A percentile compares a stretch with the other conserved stretches of the same genome.
Evolutionary conservation across 2,888 invertebrate species (phyloP).

Genomic region (Biston stratarius): DNA sequence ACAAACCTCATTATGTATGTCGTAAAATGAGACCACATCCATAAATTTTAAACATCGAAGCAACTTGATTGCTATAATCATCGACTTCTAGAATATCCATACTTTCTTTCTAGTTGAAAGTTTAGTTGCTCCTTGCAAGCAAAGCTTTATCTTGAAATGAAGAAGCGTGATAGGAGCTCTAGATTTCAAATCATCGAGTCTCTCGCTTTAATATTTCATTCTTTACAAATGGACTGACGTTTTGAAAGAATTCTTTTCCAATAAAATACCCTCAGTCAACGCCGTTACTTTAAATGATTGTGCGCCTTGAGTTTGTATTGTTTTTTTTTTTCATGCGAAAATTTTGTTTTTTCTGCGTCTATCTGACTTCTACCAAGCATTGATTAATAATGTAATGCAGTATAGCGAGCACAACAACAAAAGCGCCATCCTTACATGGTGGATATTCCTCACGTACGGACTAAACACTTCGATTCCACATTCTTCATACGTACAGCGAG

Average conservation of each 20-base stretch:
- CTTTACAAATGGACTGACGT: slow-evolving; percentile 72
- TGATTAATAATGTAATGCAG: no score
- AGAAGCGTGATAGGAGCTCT: slow-evolving; percentile 61
- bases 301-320: slow-evolving; percentile 45
- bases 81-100: not conserved
- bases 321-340: slow-evolving; percentile 16
- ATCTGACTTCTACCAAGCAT: not conserved
- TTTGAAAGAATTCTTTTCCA: slow-evolving; percentile 63
- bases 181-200: slow-evolving; percentile 71
- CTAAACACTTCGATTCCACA: no score
- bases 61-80: not conserved
- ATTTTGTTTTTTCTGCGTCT: not conserved
- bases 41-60: slow-evolving; percentile 11
- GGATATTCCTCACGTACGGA: no score
- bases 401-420: no score
- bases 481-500: no score
- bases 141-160: slow-evolving; percentile 56
- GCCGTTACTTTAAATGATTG: slow-evolving; percentile 59
- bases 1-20: slow-evolving; percentile 15
- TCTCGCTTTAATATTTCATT: slow-evolving; percentile 74
- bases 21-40: slow-evolving; percentile 24
- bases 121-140: slow-evolving; percentile 43
- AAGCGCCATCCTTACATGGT: no score
- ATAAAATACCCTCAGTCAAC: slow-evolving; percentile 65
- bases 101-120: not conserved